A percentile compares a stretch with the other conserved stretches of the same genome.
Evolutionary conservation across 2,797 vertebrate species (phyloP).

Genomic region (Urocyon cinereoargenteus): DNA sequence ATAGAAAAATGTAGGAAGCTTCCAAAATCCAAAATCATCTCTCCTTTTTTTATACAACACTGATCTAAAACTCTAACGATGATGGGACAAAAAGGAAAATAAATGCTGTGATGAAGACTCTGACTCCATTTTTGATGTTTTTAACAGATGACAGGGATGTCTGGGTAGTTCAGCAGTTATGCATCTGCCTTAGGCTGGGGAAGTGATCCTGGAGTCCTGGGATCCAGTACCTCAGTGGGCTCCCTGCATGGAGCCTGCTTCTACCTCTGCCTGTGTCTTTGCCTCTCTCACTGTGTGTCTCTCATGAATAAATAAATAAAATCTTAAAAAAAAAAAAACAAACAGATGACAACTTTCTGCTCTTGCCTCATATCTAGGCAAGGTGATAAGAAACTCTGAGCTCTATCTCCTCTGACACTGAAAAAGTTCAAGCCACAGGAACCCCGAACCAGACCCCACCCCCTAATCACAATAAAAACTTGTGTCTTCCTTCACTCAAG

Average conservation of each 20-base stretch:
- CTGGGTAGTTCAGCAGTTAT: too few relatives aligned
- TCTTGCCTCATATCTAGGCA: not conserved
- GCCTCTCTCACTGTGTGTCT: too few relatives aligned
- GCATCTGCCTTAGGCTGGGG: too few relatives aligned
- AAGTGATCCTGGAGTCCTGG: too few relatives aligned
- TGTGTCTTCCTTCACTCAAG: not conserved
- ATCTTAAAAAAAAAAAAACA: too few relatives aligned
- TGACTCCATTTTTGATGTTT: not conserved
- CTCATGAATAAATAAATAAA: too few relatives aligned
- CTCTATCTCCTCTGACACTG: not conserved
- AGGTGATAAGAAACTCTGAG: not conserved
- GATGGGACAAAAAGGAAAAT: not conserved
- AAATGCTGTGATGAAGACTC: not conserved
- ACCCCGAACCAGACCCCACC: not conserved
- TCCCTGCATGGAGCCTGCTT: too few relatives aligned
- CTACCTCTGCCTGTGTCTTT: too few relatives aligned
- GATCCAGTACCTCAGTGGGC: too few relatives aligned
- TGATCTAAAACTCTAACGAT: not conserved
- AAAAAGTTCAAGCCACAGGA: not conserved
- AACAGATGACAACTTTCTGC: not conserved
- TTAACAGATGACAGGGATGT: too few relatives aligned
- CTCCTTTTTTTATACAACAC: not conserved
- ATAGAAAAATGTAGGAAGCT: not conserved
- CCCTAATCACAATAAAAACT: not conserved
- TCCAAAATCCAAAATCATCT: conserved; percentile 11